Conservation (phyloP, 2,888 invertebrate genomes). For the Drosophila ezoana region DNA sequence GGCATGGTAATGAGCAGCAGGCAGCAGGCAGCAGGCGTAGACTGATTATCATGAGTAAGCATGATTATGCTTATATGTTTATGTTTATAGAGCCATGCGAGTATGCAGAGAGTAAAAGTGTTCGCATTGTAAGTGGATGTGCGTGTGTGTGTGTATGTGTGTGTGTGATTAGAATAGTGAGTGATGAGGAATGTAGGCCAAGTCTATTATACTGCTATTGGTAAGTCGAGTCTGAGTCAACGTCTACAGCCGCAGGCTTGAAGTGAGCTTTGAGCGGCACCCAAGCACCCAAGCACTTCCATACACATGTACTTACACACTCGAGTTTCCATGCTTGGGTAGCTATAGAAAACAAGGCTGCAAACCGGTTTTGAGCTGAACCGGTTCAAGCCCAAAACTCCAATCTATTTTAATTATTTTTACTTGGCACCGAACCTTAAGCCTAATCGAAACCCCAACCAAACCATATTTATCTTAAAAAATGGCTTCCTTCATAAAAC, state of each 20-base stretch:
- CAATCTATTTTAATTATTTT: too few species aligned
- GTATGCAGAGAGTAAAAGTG: conserved; percentile 72
- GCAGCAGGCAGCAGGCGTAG: conserved; percentile 40
- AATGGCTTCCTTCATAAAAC: too few species aligned
- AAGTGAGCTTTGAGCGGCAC: conserved; percentile 29
- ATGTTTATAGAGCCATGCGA: conserved; percentile 51
- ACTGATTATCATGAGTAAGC: conserved; percentile 79
- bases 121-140: conserved; percentile 60
- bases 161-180: conserved; percentile 53
- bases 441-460: too few species aligned
- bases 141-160: conserved; percentile 10
- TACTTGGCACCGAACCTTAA: too few species aligned
- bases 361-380: not conserved
- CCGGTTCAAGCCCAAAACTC: too few species aligned
- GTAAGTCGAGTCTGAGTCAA: conserved; percentile 42
- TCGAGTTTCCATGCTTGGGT: conserved; percentile 9
- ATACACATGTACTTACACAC: conserved; percentile 5
- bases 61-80: conserved; percentile 73
- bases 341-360: not conserved
- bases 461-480: too few species aligned
- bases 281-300: conserved; percentile 26
- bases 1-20: conserved; percentile 77
- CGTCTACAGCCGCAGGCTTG: conserved; percentile 40
- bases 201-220: conserved; percentile 70
- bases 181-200: conserved; percentile 66